A percentile compares a stretch with the other conserved stretches of the same genome.
phyloP scores from a whole-genome alignment of 2,113 vertebrate genomes.

The Rhizomys pruinosus region DNA sequence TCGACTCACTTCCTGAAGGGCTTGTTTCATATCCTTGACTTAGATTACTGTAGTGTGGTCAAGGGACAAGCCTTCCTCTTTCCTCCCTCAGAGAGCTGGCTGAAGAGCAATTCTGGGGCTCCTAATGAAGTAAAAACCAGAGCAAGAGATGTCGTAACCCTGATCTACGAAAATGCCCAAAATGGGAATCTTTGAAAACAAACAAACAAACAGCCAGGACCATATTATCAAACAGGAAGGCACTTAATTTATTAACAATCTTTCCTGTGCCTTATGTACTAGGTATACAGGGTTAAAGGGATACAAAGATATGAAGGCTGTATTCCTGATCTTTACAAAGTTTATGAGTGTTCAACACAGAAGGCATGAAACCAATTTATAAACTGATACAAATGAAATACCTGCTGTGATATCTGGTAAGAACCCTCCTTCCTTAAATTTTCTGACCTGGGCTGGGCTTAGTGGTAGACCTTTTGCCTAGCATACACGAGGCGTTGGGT shows the following conservation, averaged over 20 bases:
- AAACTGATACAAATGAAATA: background rate
- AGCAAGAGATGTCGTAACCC: background rate
- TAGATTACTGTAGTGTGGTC: background rate
- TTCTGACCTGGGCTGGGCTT: background rate
- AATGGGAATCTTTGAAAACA: too few species aligned
- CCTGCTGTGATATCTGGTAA: background rate
- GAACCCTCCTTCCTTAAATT: background rate
- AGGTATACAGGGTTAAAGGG: background rate
- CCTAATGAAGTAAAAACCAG: background rate
- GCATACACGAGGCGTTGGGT: background rate
- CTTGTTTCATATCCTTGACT: slow-evolving; percentile 65
- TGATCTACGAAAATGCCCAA: too few species aligned
- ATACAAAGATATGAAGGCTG: background rate
- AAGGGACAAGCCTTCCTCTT: background rate
- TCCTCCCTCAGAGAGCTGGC: slow-evolving; percentile 1
- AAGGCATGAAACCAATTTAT: background rate
- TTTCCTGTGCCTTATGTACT: background rate
- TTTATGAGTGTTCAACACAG: background rate
- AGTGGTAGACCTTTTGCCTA: background rate
- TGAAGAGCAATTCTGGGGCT: background rate
- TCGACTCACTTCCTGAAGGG: slow-evolving; percentile 67
- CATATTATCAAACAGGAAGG: slow-evolving; percentile 1
- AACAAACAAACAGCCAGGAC: background rate
- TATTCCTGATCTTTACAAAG: background rate
- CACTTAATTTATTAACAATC: background rate